Evolutionary conservation across 2,888 invertebrate genomes (phyloP), one percentile per base, ranked within the genome.

Genomic region (Drosophila rubida): DNA sequence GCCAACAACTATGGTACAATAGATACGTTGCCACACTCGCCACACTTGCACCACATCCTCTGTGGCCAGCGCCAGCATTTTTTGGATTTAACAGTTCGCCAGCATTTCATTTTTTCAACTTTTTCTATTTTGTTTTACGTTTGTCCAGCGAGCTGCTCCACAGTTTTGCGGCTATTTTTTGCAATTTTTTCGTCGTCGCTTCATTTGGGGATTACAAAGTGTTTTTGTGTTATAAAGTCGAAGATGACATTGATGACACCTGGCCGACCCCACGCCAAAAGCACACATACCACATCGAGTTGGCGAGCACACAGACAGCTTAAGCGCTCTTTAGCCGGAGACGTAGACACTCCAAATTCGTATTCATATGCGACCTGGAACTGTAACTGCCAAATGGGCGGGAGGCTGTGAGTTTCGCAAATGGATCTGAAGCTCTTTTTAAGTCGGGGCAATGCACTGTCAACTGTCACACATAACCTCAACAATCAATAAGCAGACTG

Each of bases 161-260:
- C 32, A 32, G 11, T 32, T 32, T 32, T 32, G 32, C n/a, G n/a
- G 32, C 9, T 3, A 30, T 37, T 58, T 59, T 49, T 51, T n/a
- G 22, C 32, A 55, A 45, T 35, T 53, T 57, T 27, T 27, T 35
- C 45, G 35, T 61, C 75, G 81, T 69, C 75, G 87, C 88, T 85
- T 88, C 84, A 88, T 85, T 85, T 88, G 84, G 87, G 85, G 85
- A 85, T 85, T 85, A 88, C 87, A 86, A 85, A 85, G 88, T 85
- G 88, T 87, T 85, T 87, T 83, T 84, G 80, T 83, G 83, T 86
- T 86, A 86, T 84, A 87, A 87, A 87, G 86, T 85, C 86, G 84
- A 87, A 84, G 88, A 86, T 80, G 84, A 85, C 84, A 85, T 87
- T 80, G 88, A 86, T 83, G 84, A 85, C 84, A 85, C 84, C 84